Evolutionary conservation across 1,140 invertebrate genomes (phyloP).

Genomic region (Drosophila teissieri): DNA sequence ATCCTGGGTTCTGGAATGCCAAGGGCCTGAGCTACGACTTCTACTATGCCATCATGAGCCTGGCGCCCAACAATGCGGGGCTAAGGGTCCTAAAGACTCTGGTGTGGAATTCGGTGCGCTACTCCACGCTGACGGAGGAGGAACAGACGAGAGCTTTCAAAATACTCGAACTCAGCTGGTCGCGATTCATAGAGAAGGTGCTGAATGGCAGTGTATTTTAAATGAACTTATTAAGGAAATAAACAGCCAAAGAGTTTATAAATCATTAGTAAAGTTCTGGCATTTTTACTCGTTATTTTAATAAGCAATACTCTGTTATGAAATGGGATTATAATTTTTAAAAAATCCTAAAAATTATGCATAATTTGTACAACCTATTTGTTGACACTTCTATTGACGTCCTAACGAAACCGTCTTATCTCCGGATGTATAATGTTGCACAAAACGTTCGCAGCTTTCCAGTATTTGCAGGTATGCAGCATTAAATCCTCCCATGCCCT

Average conservation of each 20-base stretch:
- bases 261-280: background rate
- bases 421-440: constrained; percentile 22
- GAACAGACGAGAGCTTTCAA: constrained; percentile 55
- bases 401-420: background rate
- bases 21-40: constrained; percentile 89
- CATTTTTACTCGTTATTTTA: no score
- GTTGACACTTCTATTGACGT: background rate
- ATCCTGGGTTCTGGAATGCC: constrained; percentile 89
- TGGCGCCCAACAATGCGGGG: constrained; percentile 87
- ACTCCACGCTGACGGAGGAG: constrained; percentile 51
- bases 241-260: background rate
- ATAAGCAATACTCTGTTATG: no score
- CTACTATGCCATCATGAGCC: constrained; percentile 90
- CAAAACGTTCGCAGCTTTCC: constrained; percentile 68
- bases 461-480: constrained; percentile 59
- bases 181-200: constrained; percentile 66
- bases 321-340: no score
- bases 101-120: constrained; percentile 88
- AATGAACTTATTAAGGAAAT: background rate
- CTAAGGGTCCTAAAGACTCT: constrained; percentile 89
- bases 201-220: constrained; percentile 63
- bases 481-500: constrained; percentile 62
- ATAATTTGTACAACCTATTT: no score
- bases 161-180: constrained; percentile 62
- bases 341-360: no score